Conservation (phyloP, 2,797 vertebrate species). For the Lagorchestes hirsutus region DNA sequence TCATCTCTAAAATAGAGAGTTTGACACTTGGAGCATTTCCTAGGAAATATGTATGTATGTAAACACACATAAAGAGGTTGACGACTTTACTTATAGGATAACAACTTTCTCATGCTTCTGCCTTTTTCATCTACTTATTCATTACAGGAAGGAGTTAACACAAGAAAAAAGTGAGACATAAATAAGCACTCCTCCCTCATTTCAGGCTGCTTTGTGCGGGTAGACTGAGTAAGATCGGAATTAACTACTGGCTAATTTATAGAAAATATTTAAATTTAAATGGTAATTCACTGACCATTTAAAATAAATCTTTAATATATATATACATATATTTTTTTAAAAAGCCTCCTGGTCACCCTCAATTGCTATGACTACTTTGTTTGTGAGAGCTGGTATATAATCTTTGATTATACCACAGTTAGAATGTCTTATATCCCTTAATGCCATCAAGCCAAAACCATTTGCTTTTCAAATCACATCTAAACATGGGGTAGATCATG, state of each 20-base stretch:
- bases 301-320: conserved; percentile 73
- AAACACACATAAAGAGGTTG: too few relatives aligned
- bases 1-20: background rate
- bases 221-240: conserved; percentile 57
- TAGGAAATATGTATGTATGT: background rate
- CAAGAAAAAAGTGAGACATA: background rate
- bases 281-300: conserved; percentile 71
- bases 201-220: conserved; percentile 29
- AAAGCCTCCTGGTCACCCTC: conserved; percentile 76
- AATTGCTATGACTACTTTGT: conserved; percentile 75
- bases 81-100: background rate
- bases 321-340: conserved; percentile 73
- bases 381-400: conserved; percentile 77
- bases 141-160: background rate
- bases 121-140: conserved; percentile 19
- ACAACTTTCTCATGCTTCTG: background rate
- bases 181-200: background rate
- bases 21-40: background rate
- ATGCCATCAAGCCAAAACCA: conserved; percentile 73
- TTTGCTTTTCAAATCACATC: conserved; percentile 76
- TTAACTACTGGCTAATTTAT: conserved; percentile 45
- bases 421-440: conserved; percentile 76
- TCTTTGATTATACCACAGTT: conserved; percentile 78
- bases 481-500: conserved; percentile 59
- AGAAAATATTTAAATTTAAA: conserved; percentile 74